Evolutionary conservation across 1,140 invertebrate genomes (phyloP), one percentile per base, ranked within the genome.

Genomic region (Semibalanus balanoides): DNA sequence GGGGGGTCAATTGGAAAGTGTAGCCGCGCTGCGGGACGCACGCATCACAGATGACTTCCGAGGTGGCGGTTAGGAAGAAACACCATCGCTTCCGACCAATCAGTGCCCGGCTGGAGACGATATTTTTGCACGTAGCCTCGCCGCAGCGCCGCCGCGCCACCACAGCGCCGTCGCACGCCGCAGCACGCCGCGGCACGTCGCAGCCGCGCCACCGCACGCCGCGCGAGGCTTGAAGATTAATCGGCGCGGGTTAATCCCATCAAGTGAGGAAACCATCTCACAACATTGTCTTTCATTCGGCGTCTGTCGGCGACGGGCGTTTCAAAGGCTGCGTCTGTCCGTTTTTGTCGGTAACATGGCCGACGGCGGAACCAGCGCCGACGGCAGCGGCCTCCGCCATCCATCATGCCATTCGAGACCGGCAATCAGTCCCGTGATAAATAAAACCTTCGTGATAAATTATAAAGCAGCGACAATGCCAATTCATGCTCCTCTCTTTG

Each of bases 401-500:
- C 11, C 11, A 64, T 64, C 51, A 64, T 64, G 51, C 51, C 51
- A 64, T 64, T 64, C 51, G 51, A 64, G 51, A 14, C 51, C 22
- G 22, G 51, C 51, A 64, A 64, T 64, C 51, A 64, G 51, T 64
- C 51, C 5, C 51, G 51, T 64, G 51, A 64, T 64, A 64, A 64
- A 64, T 64, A 64, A 64, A 64, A 64, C 51, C 51, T 64, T 14
- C 51, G 51, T 64, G 51, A 64, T 64, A 64, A 64, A 64, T 64
- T 64, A 64, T 64, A 14, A 64, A 64, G 14, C 51, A 14, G 51
- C 51, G 51, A 64, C 51, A 64, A 64, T 64, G 51, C 51, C 51
- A 64, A 64, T 64, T 64, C 51, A 64, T 64, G 51, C 51, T 64
- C 51, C 51, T 64, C 51, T 64, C 51, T 64, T 64, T 64, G 51